Conservation (phyloP, 2,113 vertebrate species). For the Mustela lutreola region DNA sequence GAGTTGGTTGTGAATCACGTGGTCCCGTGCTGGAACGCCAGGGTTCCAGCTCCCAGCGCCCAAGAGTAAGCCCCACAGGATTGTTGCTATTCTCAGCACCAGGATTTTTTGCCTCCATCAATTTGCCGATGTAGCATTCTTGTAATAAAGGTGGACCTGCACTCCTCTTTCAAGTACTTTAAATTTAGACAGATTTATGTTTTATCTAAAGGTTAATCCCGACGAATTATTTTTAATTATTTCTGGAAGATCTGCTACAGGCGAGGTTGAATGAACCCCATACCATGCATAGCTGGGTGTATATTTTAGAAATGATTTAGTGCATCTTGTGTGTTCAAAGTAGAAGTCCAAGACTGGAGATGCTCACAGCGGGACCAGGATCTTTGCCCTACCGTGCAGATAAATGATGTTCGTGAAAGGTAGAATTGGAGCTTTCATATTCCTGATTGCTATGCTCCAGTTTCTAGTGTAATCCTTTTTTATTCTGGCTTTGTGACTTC, state of each 20-base stretch:
- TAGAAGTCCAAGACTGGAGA: background rate
- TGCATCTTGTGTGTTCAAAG: background rate
- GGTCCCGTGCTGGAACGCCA: conserved; percentile 72
- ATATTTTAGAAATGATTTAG: background rate
- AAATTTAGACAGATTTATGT: conserved; percentile 81
- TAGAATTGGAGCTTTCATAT: background rate
- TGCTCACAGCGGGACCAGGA: background rate
- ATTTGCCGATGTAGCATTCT: conserved; percentile 84
- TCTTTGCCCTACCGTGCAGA: background rate
- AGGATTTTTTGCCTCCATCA: conserved; percentile 78
- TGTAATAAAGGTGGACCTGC: conserved; percentile 83
- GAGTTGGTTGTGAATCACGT: conserved; percentile 77
- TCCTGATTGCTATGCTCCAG: background rate
- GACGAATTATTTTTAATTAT: conserved; percentile 83
- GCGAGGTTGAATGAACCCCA: conserved; percentile 62
- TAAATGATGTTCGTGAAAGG: background rate
- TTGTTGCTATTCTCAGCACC: background rate
- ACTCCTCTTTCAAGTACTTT: conserved; percentile 82
- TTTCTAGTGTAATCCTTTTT: background rate
- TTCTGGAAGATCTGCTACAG: conserved; percentile 67
- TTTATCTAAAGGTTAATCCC: conserved; percentile 87
- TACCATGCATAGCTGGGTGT: background rate
- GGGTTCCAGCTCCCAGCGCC: conserved; percentile 63
- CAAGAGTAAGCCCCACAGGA: conserved; percentile 73
- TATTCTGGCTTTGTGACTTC: background rate